Evolutionary conservation across 2,797 vertebrate species (phyloP), one percentile per base, ranked within the genome.

Genomic region (Champsocephalus gunnari): DNA sequence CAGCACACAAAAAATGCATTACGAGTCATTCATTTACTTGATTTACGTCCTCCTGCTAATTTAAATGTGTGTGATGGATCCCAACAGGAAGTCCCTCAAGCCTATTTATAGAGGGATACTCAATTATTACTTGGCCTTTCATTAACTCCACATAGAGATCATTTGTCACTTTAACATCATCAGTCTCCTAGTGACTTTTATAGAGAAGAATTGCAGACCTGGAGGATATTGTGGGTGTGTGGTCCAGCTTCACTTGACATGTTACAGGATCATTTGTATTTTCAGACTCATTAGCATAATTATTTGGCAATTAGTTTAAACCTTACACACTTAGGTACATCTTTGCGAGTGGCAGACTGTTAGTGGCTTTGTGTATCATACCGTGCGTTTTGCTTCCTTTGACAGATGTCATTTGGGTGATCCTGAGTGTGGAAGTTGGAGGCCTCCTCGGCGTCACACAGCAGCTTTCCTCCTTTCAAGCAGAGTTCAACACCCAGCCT

Each of bases 331-430:
- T 38, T 38, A 9, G 34, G 34, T 38, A 57, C 24, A 13, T 12
- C 10, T 9, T 4, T 19, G 9, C 28, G 34, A 2, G 3, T 8
- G 16, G 49, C 4, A 54, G 3, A n/a, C 10, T 2, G 7, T 13
- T 13, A 38, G 19, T 51, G 24, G 9, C 45, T 17, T 13, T 44
- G 13, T 44, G 5, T n/a, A 41, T 44, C 38, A 3, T 19, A 65
- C 19, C 28, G 5, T 1, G 1, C 9, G 4, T 71, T 69, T 38
- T 16, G 3, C 60, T 75, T 72, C 12, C 45, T 58, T 61, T 10
- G 41, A 50, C 90, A 99, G 98, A 99, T 92, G 97, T 99, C 73
- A 99, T 99, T 90, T 99, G 98, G 98, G 98, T 99, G 93, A 99
- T 99, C 87, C 96, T 99, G 90, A 99, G 97, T 13, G 98, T 99